Evolutionary conservation across 2,888 invertebrate genomes (phyloP).

Genomic region (Mellilla xanthometata): DNA sequence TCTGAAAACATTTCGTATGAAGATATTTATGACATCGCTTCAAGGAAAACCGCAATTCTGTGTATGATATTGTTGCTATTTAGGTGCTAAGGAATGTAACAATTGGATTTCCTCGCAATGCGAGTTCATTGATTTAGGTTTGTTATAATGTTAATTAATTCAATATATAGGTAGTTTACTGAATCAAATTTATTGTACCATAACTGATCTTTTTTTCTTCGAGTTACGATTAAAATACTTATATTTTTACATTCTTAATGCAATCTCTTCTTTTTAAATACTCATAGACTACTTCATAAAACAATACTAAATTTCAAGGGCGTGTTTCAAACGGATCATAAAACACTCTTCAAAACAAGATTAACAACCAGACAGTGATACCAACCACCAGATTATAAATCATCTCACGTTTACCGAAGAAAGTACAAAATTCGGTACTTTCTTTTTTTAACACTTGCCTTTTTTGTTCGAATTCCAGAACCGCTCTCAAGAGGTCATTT

Average conservation of each 20-base stretch:
- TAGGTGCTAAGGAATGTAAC: too few species aligned
- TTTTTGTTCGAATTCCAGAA: slow-evolving; percentile 34
- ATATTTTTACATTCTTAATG: too few species aligned
- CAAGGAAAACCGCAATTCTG: slow-evolving; percentile 3
- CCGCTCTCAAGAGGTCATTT: slow-evolving; percentile 37
- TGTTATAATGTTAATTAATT: too few species aligned
- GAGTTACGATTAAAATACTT: too few species aligned
- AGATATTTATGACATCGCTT: slow-evolving; percentile 3
- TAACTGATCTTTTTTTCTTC: too few species aligned
- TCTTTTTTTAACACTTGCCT: slow-evolving; percentile 10
- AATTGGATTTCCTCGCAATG: too few species aligned
- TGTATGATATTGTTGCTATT: too few species aligned
- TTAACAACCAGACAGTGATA: slow-evolving; percentile 3
- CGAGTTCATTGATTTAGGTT: too few species aligned
- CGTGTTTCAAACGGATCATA: background rate
- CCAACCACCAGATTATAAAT: slow-evolving; percentile 7
- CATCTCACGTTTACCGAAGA: slow-evolving; percentile 10
- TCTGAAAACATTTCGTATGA: background rate
- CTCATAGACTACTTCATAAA: background rate
- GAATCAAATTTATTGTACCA: too few species aligned
- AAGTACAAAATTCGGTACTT: slow-evolving; percentile 17
- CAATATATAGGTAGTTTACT: too few species aligned
- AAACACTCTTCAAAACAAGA: slow-evolving; percentile 8
- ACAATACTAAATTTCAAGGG: background rate
- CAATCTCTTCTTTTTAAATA: too few species aligned